These are phyloP conservation scores for Suillia variegata DNA, from an alignment of 2,888 invertebrate genomes.

Conservation along the genomic window DNA sequence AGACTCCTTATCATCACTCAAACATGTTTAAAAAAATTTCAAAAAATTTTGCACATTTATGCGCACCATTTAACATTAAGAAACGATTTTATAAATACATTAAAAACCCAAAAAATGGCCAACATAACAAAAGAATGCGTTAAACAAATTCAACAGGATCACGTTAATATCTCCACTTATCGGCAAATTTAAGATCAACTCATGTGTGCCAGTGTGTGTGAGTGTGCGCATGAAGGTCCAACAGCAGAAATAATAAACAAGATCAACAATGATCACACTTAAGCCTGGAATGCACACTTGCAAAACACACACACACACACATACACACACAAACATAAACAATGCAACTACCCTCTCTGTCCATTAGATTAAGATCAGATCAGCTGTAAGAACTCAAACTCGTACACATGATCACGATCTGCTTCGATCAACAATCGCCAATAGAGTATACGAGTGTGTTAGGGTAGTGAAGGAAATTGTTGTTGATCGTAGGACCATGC, in stretches of 20 bases:
- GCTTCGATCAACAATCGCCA: background rate
- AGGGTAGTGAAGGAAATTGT: slow-evolving; percentile 1
- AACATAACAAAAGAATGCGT: background rate
- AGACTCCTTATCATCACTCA: background rate
- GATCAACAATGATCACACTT: background rate
- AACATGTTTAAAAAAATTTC: slow-evolving; percentile 7
- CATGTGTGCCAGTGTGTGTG: no score
- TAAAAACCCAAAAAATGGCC: slow-evolving; percentile 10
- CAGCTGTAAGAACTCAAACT: no score
- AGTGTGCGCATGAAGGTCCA: slow-evolving; percentile 6
- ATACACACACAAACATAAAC: slow-evolving; percentile 1
- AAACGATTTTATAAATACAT: no score
- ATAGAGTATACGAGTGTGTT: background rate
- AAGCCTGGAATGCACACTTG: slow-evolving; percentile 34
- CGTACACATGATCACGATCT: background rate
- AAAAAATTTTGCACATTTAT: slow-evolving; percentile 39
- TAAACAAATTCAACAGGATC: background rate
- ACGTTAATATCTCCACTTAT: background rate
- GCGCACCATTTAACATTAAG: slow-evolving; percentile 53
- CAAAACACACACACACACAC: slow-evolving; percentile 16
- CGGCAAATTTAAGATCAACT: slow-evolving; percentile 23
- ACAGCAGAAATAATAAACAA: slow-evolving; percentile 12
- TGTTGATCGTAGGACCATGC: slow-evolving; percentile 18
- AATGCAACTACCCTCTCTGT: background rate
- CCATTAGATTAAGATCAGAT: slow-evolving; percentile 37